phyloP scores from a whole-genome alignment of 2,888 invertebrate species.

The Agrochola circellaris region DNA sequence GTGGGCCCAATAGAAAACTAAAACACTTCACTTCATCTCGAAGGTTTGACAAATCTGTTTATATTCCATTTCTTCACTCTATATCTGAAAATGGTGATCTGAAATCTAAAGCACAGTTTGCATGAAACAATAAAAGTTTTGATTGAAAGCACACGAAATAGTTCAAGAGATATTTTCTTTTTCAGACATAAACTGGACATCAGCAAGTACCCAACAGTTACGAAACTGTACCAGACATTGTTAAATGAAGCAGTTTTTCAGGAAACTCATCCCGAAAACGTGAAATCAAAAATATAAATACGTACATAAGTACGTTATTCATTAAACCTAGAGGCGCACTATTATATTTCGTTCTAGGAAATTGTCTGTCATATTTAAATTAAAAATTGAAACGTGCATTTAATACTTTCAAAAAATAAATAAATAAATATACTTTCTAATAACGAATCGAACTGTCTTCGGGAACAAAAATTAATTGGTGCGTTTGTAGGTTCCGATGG shows the following conservation, averaged over 20 bases:
- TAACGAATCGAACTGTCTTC: conserved; percentile 7
- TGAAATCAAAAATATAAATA: conserved; percentile 65
- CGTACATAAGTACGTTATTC: neutral
- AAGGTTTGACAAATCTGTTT: conserved; percentile 50
- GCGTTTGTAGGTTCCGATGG: conserved; percentile 14
- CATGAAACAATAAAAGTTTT: conserved; percentile 24
- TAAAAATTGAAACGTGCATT: neutral
- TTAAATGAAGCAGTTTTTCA: conserved; percentile 79
- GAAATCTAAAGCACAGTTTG: conserved; percentile 7
- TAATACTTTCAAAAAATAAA: too few relatives aligned
- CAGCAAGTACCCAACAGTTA: conserved; percentile 77
- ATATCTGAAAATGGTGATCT: conserved; percentile 30
- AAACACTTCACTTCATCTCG: conserved; percentile 38
- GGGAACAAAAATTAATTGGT: conserved; percentile 12
- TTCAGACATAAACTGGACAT: conserved; percentile 81
- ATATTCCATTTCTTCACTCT: conserved; percentile 45
- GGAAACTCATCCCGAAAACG: conserved; percentile 79
- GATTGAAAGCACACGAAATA: conserved; percentile 18
- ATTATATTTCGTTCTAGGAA: neutral
- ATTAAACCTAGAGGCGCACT: neutral
- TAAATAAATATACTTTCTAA: neutral
- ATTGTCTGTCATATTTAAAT: neutral
- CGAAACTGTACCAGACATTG: conserved; percentile 79
- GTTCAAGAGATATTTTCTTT: conserved; percentile 48
- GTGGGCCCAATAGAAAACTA: conserved; percentile 36